These are phyloP conservation scores for Gandaritis pyraliata DNA, from an alignment of 2,888 invertebrate species.

Conservation along the genomic window DNA sequence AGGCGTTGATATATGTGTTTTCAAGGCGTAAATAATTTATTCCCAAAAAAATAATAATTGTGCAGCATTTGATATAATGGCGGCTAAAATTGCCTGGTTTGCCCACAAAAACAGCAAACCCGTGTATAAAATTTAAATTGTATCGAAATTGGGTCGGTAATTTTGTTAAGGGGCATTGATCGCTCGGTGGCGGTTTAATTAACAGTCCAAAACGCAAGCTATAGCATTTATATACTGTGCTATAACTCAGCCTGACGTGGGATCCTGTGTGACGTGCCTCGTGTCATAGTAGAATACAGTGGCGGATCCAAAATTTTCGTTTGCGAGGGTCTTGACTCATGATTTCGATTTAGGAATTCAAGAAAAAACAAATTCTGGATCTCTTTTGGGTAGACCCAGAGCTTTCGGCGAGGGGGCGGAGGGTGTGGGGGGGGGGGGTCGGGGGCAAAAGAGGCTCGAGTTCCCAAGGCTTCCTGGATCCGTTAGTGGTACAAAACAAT, in stretches of 20 bases:
- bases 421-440: no score
- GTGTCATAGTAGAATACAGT: constrained; percentile 30
- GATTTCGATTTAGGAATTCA: no score
- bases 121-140: constrained; percentile 49
- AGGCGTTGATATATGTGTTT: background rate
- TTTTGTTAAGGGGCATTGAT: constrained; percentile 61
- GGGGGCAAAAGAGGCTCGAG: no score
- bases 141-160: constrained; percentile 59
- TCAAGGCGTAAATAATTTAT: background rate
- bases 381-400: no score
- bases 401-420: no score
- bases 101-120: constrained; percentile 31
- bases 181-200: constrained; percentile 72
- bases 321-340: no score
- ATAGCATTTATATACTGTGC: no score
- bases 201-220: constrained; percentile 60
- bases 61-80: background rate
- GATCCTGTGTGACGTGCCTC: constrained; percentile 40
- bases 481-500: no score
- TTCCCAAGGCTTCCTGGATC: background rate
- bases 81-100: constrained; percentile 21
- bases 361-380: no score
- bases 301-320: no score
- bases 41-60: constrained; percentile 4
- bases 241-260: constrained; percentile 59